These are phyloP conservation scores for Drosophila maculinotata DNA, from an alignment of 2,888 invertebrate species.

Conservation along the genomic window DNA sequence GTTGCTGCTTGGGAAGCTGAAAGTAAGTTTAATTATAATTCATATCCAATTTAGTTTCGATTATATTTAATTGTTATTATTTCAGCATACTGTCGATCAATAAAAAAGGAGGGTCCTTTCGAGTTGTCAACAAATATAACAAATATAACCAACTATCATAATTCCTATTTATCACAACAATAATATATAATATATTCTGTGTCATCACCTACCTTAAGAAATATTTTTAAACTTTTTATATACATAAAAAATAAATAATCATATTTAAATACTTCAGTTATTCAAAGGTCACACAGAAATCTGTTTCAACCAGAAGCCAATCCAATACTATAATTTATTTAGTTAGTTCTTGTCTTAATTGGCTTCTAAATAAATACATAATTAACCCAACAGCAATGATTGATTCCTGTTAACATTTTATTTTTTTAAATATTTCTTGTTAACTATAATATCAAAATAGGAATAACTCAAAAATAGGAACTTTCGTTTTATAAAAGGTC, in stretches of 20 bases:
- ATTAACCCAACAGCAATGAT: no score
- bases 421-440: background rate
- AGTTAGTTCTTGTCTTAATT: no score
- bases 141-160: conserved; percentile 47
- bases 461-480: background rate
- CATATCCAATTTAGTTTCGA: background rate
- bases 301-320: background rate
- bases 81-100: conserved; percentile 45
- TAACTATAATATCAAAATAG: background rate
- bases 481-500: background rate
- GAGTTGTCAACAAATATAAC: conserved; percentile 33
- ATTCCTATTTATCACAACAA: conserved; percentile 53
- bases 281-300: conserved; percentile 2
- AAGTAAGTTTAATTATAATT: conserved; percentile 21
- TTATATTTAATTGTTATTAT: conserved; percentile 14
- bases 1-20: conserved; percentile 40
- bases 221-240: conserved; percentile 25
- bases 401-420: no score
- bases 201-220: conserved; percentile 52
- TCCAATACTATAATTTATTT: background rate
- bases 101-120: conserved; percentile 49
- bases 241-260: conserved; percentile 26
- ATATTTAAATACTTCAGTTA: conserved; percentile 6
- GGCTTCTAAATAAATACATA: no score
- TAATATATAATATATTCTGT: conserved; percentile 34